Percentiles rank a stretch among this genome's conserved stretches.
Conservation (phyloP, 2,797 vertebrate species). For the Sandelia bainsii region DNA sequence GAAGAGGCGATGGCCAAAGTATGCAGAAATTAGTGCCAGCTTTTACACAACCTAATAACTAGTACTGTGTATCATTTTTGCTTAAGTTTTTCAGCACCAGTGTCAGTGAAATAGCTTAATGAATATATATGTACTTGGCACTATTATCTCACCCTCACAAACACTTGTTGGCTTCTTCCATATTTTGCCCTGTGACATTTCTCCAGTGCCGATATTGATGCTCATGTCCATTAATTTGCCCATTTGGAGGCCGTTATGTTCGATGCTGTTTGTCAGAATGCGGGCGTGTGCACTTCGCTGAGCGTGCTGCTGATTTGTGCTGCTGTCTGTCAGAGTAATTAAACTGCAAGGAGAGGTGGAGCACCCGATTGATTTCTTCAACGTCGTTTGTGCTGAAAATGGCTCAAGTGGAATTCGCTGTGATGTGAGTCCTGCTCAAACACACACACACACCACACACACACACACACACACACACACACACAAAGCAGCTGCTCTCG, state of each 20-base stretch:
- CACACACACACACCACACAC: constrained; percentile 11
- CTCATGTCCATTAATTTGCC: constrained; percentile 65
- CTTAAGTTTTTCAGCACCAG: background rate
- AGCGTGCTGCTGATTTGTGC: constrained; percentile 56
- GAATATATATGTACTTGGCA: constrained; percentile 19
- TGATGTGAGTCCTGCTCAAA: constrained; percentile 30
- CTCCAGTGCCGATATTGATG: constrained; percentile 35
- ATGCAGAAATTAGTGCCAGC: constrained; percentile 4
- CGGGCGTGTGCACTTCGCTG: constrained; percentile 47
- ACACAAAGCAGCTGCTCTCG: constrained; percentile 20
- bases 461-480: constrained; percentile 20
- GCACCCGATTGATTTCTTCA: constrained; percentile 69
- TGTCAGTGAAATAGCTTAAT: constrained; percentile 18
- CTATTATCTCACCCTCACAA: constrained; percentile 6
- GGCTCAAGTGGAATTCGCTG: constrained; percentile 59
- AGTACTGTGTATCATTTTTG: constrained; percentile 14
- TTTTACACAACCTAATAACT: constrained; percentile 34
- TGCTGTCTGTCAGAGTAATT: constrained; percentile 71
- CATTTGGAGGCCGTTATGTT: constrained; percentile 72
- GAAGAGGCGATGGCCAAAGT: background rate
- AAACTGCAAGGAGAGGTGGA: constrained; percentile 59
- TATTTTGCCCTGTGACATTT: constrained; percentile 45
- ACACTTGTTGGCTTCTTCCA: background rate
- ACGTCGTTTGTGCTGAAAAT: constrained; percentile 62
- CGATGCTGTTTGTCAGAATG: constrained; percentile 65